phyloP scores from a whole-genome alignment of 1,140 invertebrate species.

The Melanaphis sacchari region DNA sequence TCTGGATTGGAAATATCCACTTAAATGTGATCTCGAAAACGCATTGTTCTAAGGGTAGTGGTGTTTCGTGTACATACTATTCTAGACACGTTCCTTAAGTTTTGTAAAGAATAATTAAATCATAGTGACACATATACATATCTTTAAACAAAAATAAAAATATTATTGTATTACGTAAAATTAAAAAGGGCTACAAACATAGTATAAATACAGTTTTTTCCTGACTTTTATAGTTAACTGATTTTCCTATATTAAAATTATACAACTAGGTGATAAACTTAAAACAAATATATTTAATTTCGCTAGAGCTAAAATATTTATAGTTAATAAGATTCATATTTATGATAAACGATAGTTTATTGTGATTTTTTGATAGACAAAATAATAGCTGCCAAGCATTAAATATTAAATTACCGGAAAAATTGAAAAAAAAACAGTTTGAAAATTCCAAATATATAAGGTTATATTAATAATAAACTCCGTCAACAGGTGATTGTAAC shows the following conservation, averaged over 20 bases:
- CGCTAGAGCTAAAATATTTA: background rate
- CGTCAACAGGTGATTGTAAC: background rate
- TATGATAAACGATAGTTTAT: no score
- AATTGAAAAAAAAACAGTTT: background rate
- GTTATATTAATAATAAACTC: background rate
- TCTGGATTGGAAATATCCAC: background rate
- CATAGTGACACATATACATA: background rate
- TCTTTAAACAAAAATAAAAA: background rate
- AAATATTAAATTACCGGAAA: background rate
- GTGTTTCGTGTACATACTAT: background rate
- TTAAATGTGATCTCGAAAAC: background rate
- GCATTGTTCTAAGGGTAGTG: background rate
- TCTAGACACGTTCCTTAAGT: background rate
- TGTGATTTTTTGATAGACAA: background rate
- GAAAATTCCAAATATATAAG: background rate
- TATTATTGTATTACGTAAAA: background rate
- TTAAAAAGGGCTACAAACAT: background rate
- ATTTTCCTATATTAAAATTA: background rate
- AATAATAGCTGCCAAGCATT: background rate
- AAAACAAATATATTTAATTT: background rate
- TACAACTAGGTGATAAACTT: background rate
- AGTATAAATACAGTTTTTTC: background rate
- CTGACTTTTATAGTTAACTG: background rate
- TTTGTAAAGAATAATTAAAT: background rate
- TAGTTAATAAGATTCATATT: background rate